Base-by-base conservation (phyloP, 2,888 invertebrate species). In the Sesia bembeciformis region DNA sequence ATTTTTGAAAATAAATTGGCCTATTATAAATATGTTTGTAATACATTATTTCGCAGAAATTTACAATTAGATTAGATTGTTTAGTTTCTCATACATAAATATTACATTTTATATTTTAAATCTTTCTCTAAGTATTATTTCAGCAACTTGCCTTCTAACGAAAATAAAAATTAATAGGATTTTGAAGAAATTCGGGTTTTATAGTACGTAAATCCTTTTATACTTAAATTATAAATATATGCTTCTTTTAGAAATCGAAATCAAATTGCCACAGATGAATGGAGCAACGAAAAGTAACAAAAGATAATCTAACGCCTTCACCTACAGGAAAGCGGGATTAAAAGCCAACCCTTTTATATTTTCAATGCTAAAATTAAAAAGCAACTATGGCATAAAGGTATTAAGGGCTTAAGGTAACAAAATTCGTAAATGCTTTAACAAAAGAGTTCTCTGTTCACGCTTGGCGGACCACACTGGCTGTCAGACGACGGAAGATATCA, bases 351-450 rank as follows among this genome's bases (percentile, higher is more conserved):
- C 85, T 87, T 88, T 80, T 76, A 74, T 73, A 68, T 60, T 64
- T 63, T 62, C 61, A 78, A 83, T 82, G 78, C 76, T 74, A 77
- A 89, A 88, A 85, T 86, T 87, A 85, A 86, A 86, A 89, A 86
- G 77, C 75, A 81, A 84, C 74, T 76, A 74, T 81, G 72, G 84
- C 71, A 86, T 87, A 87, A 88, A 89, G 76, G 89, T 78, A 90
- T 90, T 88, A 90, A 78, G 72, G 80, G 87, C 81, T 90, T 87
- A 89, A 79, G 81, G 87, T 84, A 85, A 84, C 82, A 74, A 74
- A 83, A 81, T 80, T 81, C 71, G 78, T 76, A 66, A 74, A 78
- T 67, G 68, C 61, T 66, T 59, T 60, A 69, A 87, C 86, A 87
- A 88, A 84, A 74, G 83, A 79, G 70, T 76, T 76, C 75, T 79